phyloP scores from a whole-genome alignment of 2,888 invertebrate species.

The Tholera decimalis region DNA sequence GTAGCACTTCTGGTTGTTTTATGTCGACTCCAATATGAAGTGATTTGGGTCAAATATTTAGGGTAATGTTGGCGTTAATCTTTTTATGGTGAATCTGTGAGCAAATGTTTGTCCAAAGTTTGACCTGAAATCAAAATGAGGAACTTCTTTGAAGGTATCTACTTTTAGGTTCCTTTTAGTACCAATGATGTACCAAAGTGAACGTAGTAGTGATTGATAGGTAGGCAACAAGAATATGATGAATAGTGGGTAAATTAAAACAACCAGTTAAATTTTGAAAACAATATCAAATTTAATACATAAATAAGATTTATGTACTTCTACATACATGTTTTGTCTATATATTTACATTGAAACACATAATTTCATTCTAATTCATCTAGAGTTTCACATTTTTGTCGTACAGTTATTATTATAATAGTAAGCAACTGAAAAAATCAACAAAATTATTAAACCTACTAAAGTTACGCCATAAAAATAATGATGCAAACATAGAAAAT shows the following conservation, averaged over 20 bases:
- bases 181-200: no score
- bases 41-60: constrained; percentile 39
- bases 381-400: constrained; percentile 83
- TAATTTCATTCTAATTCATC: constrained; percentile 85
- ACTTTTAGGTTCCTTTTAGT: no score
- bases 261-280: constrained; percentile 88
- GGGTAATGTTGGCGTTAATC: constrained; percentile 20
- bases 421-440: constrained; percentile 87
- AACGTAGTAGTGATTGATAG: no score
- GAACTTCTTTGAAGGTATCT: neutral
- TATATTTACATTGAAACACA: constrained; percentile 91
- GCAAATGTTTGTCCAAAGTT: constrained; percentile 28
- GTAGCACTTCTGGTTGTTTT: constrained; percentile 43
- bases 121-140: neutral
- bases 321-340: constrained; percentile 90
- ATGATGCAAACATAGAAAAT: constrained; percentile 82
- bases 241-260: constrained; percentile 74
- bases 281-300: constrained; percentile 92
- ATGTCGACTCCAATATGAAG: constrained; percentile 28
- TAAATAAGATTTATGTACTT: constrained; percentile 91
- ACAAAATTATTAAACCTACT: constrained; percentile 78
- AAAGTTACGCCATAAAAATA: constrained; percentile 77
- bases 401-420: constrained; percentile 79
- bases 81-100: constrained; percentile 19
- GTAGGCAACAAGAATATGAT: neutral